These are phyloP conservation scores for Aleiodes alternator DNA, from an alignment of 2,888 invertebrate genomes.

Conservation along the genomic window DNA sequence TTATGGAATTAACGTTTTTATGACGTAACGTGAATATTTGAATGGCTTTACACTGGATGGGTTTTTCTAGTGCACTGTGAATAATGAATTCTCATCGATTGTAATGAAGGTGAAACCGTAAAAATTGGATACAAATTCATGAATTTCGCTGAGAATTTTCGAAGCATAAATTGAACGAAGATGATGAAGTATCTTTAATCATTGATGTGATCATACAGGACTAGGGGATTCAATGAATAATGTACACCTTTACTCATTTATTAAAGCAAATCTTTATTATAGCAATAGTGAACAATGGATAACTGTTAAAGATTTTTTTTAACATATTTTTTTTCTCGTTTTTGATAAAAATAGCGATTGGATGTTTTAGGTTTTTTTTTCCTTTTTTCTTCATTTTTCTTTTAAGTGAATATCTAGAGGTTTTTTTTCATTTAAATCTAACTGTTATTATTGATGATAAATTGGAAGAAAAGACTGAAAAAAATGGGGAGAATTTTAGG, in stretches of 20 bases:
- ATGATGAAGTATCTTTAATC: too few species aligned
- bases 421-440: conserved; percentile 53
- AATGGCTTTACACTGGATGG: neutral
- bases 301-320: conserved; percentile 73
- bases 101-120: neutral
- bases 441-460: conserved; percentile 56
- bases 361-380: conserved; percentile 67
- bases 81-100: conserved; percentile 18
- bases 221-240: conserved; percentile 44
- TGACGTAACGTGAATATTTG: conserved; percentile 10
- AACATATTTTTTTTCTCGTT: conserved; percentile 64
- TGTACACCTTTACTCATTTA: conserved; percentile 63
- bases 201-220: neutral
- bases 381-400: conserved; percentile 46
- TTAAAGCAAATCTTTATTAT: conserved; percentile 75
- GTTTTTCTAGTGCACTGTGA: conserved; percentile 2
- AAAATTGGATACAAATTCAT: neutral
- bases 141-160: too few species aligned
- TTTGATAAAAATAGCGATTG: conserved; percentile 74
- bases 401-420: conserved; percentile 69
- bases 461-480: neutral
- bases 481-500: conserved; percentile 4
- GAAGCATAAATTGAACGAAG: too few species aligned
- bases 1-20: neutral
- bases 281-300: conserved; percentile 75